phyloP scores from a whole-genome alignment of 2,113 vertebrate species.

The Sceloporus undulatus region DNA sequence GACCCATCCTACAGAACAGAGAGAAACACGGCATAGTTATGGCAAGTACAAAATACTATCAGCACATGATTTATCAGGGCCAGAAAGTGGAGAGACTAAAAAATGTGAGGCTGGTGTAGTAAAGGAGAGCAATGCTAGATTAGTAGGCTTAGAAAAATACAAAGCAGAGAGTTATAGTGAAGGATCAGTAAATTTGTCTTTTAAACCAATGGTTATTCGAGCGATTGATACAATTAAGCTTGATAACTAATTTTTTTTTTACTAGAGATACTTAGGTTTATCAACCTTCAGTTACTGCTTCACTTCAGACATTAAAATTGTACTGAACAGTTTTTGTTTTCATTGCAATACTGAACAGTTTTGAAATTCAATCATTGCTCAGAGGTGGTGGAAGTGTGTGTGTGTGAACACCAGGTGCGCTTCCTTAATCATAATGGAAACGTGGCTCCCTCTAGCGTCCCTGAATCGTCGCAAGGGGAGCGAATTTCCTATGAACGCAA shows the following conservation, averaged over 20 bases:
- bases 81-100: background rate
- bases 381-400: too few relatives aligned
- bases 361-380: too few relatives aligned
- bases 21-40: background rate
- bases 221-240: constrained; percentile 83
- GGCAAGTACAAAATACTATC: constrained; percentile 37
- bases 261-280: constrained; percentile 42
- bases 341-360: constrained; percentile 22
- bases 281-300: constrained; percentile 31
- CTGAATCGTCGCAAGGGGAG: too few relatives aligned
- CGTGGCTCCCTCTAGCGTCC: too few relatives aligned
- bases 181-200: constrained; percentile 77
- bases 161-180: constrained; percentile 87
- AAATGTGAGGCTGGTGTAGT: constrained; percentile 27
- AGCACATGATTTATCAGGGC: constrained; percentile 16
- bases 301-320: constrained; percentile 62
- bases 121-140: constrained; percentile 34
- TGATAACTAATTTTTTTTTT: constrained; percentile 68
- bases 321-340: constrained; percentile 15
- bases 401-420: too few relatives aligned
- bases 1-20: background rate
- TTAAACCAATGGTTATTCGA: constrained; percentile 84
- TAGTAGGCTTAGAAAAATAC: constrained; percentile 80
- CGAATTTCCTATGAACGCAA: too few relatives aligned
- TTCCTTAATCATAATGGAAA: too few relatives aligned